Percentiles rank a stretch among this genome's conserved stretches.
Evolutionary conservation across 35 echinoderm and acorn worm species (phyloP).

Genomic region (Diadema setosum): DNA sequence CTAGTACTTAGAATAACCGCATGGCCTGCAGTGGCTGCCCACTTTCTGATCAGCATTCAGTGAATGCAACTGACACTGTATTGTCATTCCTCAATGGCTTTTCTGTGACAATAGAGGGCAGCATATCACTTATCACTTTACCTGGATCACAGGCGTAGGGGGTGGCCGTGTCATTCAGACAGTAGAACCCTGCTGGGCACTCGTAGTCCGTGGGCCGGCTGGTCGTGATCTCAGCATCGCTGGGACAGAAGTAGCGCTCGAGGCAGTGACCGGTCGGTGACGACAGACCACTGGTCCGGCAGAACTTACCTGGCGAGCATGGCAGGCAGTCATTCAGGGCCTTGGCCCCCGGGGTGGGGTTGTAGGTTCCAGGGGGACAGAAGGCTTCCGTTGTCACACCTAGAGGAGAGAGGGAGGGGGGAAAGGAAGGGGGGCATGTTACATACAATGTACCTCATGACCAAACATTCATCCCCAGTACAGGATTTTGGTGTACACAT

Average conservation of each 20-base stretch:
- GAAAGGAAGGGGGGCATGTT: neutral
- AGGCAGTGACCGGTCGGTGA: slow-evolving; percentile 44
- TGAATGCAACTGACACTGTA: too few relatives aligned
- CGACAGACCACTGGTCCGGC: slow-evolving; percentile 35
- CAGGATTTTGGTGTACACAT: too few relatives aligned
- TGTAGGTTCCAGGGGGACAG: slow-evolving; percentile 84
- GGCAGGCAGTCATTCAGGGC: slow-evolving; percentile 61
- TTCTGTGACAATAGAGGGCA: too few relatives aligned
- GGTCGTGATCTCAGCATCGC: slow-evolving; percentile 60
- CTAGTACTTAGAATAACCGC: too few relatives aligned
- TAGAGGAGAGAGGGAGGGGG: neutral
- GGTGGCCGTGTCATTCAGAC: slow-evolving; percentile 51
- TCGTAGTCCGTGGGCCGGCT: slow-evolving; percentile 54
- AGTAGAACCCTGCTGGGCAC: slow-evolving; percentile 85
- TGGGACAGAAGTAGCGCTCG: slow-evolving; percentile 81
- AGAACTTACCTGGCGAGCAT: slow-evolving; percentile 70
- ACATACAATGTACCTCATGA: too few relatives aligned
- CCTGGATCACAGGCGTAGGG: slow-evolving; percentile 87
- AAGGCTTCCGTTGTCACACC: slow-evolving; percentile 59
- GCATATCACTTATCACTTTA: too few relatives aligned
- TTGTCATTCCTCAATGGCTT: too few relatives aligned
- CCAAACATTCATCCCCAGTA: too few relatives aligned
- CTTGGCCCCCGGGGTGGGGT: slow-evolving; percentile 40
- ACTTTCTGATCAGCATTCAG: too few relatives aligned
- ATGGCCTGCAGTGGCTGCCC: too few relatives aligned